Conservation (phyloP, 2,113 vertebrate species). For the Bagarius yarrelli region DNA sequence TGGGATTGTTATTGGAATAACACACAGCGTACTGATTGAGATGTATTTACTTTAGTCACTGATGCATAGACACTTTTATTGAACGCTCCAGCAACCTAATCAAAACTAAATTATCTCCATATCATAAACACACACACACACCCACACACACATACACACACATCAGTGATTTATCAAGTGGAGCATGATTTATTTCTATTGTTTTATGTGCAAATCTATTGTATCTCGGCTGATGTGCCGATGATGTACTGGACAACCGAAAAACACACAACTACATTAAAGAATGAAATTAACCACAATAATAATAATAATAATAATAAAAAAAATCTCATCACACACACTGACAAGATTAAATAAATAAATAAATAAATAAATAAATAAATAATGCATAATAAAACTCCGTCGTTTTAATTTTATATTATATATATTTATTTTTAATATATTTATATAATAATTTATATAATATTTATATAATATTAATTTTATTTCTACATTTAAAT, state of each 20-base stretch:
- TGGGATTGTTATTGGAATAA: conserved; percentile 65
- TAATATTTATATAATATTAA: too few species aligned
- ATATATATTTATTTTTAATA: too few species aligned
- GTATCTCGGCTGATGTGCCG: conserved; percentile 3
- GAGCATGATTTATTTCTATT: conserved; percentile 32
- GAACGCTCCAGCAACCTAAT: conserved; percentile 58
- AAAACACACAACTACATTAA: too few species aligned
- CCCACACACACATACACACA: conserved; percentile 41
- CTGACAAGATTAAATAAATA: too few species aligned
- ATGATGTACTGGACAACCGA: not conserved
- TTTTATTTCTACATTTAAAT: too few species aligned
- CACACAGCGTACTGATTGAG: conserved; percentile 61
- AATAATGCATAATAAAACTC: too few species aligned
- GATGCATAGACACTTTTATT: conserved; percentile 59
- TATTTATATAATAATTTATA: too few species aligned
- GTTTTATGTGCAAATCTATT: conserved; percentile 36
- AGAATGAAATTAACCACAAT: too few species aligned
- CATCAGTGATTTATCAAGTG: conserved; percentile 28
- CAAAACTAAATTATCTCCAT: conserved; percentile 66
- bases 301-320: too few species aligned
- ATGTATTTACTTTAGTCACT: conserved; percentile 68
- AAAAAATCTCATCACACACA: too few species aligned
- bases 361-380: too few species aligned
- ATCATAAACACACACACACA: conserved; percentile 54
- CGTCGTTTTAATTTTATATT: too few species aligned